Evolutionary conservation across 1,140 invertebrate species (phyloP).

Genomic region (Drosophila auraria): DNA sequence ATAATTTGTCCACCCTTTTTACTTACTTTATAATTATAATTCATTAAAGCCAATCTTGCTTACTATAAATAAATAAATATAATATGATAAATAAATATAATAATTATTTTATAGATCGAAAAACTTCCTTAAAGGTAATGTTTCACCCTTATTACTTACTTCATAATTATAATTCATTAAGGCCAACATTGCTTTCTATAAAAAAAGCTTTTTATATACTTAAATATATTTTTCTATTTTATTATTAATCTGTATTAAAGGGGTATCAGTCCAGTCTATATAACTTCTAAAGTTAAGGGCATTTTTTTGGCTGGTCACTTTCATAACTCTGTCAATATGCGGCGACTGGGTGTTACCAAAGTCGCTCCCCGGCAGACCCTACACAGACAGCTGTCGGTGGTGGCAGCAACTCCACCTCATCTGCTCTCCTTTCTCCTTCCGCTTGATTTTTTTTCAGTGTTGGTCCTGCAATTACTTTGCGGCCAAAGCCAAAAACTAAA

Average conservation of each 20-base stretch:
- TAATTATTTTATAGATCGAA: too few species aligned
- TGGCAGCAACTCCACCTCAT: slow-evolving; percentile 5
- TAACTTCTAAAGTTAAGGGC: background rate
- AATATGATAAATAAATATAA: too few species aligned
- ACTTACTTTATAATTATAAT: too few species aligned
- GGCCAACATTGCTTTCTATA: rapidly evolving
- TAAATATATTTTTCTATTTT: background rate
- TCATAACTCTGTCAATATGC: slow-evolving; percentile 28
- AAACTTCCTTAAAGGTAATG: too few species aligned
- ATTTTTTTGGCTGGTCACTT: slow-evolving; percentile 11
- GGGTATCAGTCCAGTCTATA: background rate
- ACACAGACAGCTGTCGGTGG: slow-evolving; percentile 26
- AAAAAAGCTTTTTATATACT: too few species aligned
- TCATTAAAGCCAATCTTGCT: too few species aligned
- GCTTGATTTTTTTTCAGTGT: slow-evolving; percentile 25
- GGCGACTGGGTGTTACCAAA: slow-evolving; percentile 17
- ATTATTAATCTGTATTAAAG: background rate
- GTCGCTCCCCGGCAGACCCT: slow-evolving; percentile 15
- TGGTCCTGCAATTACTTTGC: slow-evolving; percentile 60
- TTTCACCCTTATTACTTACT: too few species aligned
- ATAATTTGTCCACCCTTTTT: too few species aligned
- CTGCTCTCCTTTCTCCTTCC: too few species aligned
- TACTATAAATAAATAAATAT: too few species aligned
- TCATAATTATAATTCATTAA: too few species aligned
- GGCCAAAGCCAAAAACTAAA: slow-evolving; percentile 65